phyloP scores from a whole-genome alignment of 2,113 vertebrate species.

The Peromyscus leucopus region DNA sequence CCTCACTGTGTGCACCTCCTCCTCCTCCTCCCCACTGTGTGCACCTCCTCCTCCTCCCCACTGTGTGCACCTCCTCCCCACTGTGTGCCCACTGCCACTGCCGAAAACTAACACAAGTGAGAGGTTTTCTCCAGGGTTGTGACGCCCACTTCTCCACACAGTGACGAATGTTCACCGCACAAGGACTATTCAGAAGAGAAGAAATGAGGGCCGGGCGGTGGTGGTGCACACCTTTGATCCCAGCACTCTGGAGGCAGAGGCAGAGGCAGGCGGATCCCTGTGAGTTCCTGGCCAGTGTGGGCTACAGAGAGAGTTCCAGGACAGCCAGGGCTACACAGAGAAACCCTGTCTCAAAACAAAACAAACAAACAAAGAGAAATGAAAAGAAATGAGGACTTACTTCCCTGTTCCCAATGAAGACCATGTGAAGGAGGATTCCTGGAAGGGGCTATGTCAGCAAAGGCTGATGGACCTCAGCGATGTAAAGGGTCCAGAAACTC shows the following conservation, averaged over 20 bases:
- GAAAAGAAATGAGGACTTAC: not conserved
- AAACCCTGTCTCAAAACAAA: not conserved
- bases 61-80: not conserved
- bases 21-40: no score
- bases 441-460: not conserved
- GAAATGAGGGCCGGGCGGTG: not conserved
- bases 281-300: not conserved
- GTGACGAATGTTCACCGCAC: not conserved
- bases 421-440: not conserved
- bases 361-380: not conserved
- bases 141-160: conserved; percentile 1
- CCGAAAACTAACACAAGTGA: not conserved
- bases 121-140: not conserved
- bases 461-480: not conserved
- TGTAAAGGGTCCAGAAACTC: not conserved
- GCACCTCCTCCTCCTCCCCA: not conserved
- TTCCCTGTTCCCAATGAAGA: conserved; percentile 33
- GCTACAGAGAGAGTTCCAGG: not conserved
- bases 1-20: not conserved
- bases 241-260: not conserved
- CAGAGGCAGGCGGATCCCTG: not conserved
- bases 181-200: conserved; percentile 14
- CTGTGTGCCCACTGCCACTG: not conserved
- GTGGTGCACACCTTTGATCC: not conserved
- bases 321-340: not conserved